A percentile compares a stretch with the other conserved stretches of the same genome.
Evolutionary conservation across 2,797 vertebrate species (phyloP).

Genomic region (Urocyon cinereoargenteus): DNA sequence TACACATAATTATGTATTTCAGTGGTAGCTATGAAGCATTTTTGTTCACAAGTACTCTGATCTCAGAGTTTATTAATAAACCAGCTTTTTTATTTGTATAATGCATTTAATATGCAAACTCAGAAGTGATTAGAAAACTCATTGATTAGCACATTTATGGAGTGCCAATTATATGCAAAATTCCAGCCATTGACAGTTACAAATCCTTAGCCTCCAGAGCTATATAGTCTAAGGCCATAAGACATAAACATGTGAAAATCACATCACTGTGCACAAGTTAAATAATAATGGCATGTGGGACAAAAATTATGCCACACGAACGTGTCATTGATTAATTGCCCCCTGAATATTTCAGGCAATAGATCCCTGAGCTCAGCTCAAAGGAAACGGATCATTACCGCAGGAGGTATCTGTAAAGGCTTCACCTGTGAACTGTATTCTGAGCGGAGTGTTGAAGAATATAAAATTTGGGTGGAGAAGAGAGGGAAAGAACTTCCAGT

Average conservation of each 20-base stretch:
- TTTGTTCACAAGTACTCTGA: conserved; percentile 20
- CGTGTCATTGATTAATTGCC: background rate
- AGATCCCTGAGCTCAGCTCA: background rate
- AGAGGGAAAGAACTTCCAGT: background rate
- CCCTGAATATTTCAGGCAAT: background rate
- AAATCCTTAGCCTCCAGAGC: background rate
- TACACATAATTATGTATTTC: conserved; percentile 7
- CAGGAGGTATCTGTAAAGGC: background rate
- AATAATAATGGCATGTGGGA: background rate
- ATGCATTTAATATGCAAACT: background rate
- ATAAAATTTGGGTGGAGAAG: background rate
- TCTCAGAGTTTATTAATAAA: conserved; percentile 48
- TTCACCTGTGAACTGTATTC: conserved; percentile 21
- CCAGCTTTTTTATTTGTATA: conserved; percentile 29
- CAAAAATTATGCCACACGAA: background rate
- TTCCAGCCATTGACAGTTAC: background rate
- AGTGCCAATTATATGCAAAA: background rate
- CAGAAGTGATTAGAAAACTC: conserved; percentile 41
- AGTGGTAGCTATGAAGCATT: background rate
- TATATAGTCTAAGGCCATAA: background rate
- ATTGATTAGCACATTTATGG: background rate
- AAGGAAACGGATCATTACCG: background rate
- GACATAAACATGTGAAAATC: background rate
- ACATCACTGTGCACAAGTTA: background rate
- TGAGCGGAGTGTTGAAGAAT: conserved; percentile 21